These are phyloP conservation scores for Arbacia lixula DNA, from an alignment of 53 echinoderm and acorn worm genomes.

Conservation along the genomic window DNA sequence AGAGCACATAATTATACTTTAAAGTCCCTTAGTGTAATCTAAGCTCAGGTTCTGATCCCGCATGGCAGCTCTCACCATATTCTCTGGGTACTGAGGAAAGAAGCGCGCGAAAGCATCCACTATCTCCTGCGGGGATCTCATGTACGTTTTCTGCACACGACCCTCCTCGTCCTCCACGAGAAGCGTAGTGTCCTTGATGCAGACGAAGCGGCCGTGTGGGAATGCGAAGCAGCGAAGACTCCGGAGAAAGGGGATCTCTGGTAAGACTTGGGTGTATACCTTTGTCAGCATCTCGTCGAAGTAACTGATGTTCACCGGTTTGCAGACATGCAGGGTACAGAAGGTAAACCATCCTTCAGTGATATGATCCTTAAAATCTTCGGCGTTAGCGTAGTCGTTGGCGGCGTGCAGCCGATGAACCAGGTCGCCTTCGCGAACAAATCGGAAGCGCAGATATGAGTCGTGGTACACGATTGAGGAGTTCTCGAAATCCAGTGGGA, in stretches of 20 bases:
- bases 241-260: neutral
- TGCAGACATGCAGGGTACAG: too few species aligned
- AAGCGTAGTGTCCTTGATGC: slow-evolving; percentile 32
- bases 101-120: neutral
- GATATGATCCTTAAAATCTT: too few species aligned
- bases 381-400: too few species aligned
- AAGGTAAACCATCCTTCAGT: too few species aligned
- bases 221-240: neutral
- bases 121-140: slow-evolving; percentile 8
- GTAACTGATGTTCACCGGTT: neutral
- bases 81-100: slow-evolving; percentile 13
- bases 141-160: neutral
- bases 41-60: too few species aligned
- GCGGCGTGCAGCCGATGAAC: too few species aligned
- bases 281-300: neutral
- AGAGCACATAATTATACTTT: too few species aligned
- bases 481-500: slow-evolving; percentile 45
- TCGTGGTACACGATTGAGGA: slow-evolving; percentile 36
- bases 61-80: neutral
- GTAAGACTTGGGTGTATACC: too few species aligned
- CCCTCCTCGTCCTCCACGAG: neutral
- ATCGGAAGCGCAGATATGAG: too few species aligned
- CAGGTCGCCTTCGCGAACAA: neutral
- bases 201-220: slow-evolving; percentile 21
- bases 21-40: too few species aligned